Evolutionary conservation across 1,140 invertebrate species (phyloP), one percentile per base, ranked within the genome.

Genomic region (Galleria mellonella): DNA sequence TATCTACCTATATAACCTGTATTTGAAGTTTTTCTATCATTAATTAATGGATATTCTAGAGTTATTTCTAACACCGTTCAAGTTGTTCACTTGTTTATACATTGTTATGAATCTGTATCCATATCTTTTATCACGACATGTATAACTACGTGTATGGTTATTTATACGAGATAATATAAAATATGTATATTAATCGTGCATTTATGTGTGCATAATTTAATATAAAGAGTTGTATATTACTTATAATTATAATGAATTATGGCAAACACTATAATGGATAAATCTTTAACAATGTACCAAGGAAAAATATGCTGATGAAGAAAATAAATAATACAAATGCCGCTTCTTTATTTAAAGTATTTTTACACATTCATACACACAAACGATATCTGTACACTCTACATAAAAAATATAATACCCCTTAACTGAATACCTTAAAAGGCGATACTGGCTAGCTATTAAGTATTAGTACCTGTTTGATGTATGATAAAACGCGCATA

Each of bases 301-400:
- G 70, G 60, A 64, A 75, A 23, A 6, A 77, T 83, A 83, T 67
- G 75, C 79, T 79, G 71, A 73, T 23, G 17, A 49, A 76, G 55
- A 70, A 76, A 82, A 79, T 83, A 83, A 82, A 84, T 74, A 66
- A 78, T 77, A 82, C 71, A 77, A 77, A 77, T 75, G 74, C 73
- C 72, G 77, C 77, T 84, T 82, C 75, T 79, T 84, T 81, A 82
- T 81, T 79, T 67, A 45, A 57, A 75, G 67, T 70, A 64, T 82
- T 81, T 68, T 62, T 67, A 40, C 32, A 47, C 23, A 15, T 13
- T 31, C 17, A 44, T 15, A 37, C 14, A 31, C 2, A 31, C 30
- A 29, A 29, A 31, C 30, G 8, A 31, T 31, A 31, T 3, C 8
- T 2, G 10, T n/a, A 31, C 9, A 29, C 28, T 5, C 28, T 29